Percentiles rank a stretch among this genome's conserved stretches.
phyloP scores from a whole-genome alignment of 2,888 invertebrate species.

The Stratiomys singularior region DNA sequence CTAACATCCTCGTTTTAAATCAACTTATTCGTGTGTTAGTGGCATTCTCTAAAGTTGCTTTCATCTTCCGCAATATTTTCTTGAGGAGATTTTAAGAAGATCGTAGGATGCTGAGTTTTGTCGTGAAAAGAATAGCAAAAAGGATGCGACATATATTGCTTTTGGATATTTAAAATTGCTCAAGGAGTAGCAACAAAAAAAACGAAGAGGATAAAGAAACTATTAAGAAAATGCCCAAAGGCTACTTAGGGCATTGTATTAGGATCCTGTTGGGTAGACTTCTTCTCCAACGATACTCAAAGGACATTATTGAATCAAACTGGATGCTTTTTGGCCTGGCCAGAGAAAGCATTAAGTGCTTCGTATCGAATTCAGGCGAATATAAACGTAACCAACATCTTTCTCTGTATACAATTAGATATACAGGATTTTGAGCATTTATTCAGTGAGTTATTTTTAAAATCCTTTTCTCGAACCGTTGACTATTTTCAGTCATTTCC shows the following conservation, averaged over 20 bases:
- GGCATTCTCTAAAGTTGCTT: not conserved
- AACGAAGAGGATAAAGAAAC: conserved; percentile 22
- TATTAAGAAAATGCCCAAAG: conserved; percentile 33
- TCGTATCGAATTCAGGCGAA: too few relatives aligned
- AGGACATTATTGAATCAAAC: conserved; percentile 16
- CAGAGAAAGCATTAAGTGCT: too few relatives aligned
- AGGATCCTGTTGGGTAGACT: not conserved
- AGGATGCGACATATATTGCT: conserved; percentile 33
- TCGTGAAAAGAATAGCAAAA: not conserved
- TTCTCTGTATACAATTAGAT: too few relatives aligned
- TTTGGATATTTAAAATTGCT: conserved; percentile 37
- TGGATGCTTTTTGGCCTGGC: not conserved
- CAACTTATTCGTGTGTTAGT: not conserved
- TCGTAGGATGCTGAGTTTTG: not conserved
- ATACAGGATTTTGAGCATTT: too few relatives aligned
- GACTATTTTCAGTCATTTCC: too few relatives aligned
- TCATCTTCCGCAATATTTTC: conserved; percentile 42
- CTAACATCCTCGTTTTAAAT: conserved; percentile 2
- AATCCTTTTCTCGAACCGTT: too few relatives aligned
- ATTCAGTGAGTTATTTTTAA: too few relatives aligned
- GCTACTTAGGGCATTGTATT: conserved; percentile 5
- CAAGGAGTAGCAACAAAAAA: too few relatives aligned
- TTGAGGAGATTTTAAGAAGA: conserved; percentile 23
- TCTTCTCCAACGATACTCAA: not conserved
- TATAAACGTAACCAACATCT: too few relatives aligned